Conservation (phyloP, 2,113 vertebrate species). For the Neopipo cinnamomea region DNA sequence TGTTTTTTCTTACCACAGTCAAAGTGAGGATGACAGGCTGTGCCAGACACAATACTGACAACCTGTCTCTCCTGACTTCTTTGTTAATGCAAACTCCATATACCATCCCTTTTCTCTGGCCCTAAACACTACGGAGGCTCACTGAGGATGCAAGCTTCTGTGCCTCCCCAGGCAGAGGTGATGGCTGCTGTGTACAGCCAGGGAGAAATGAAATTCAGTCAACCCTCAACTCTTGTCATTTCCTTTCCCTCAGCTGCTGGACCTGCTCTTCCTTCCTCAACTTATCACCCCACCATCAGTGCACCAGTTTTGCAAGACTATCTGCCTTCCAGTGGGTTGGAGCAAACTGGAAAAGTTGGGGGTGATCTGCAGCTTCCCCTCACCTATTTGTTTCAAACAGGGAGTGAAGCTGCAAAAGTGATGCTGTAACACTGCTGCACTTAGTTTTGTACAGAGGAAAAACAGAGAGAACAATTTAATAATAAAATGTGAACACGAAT, state of each 20-base stretch:
- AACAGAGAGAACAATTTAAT: not conserved
- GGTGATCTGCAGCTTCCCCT: not conserved
- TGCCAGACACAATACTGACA: fast-evolving
- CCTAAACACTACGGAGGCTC: not conserved
- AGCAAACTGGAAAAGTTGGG: not conserved
- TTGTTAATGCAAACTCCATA: not conserved
- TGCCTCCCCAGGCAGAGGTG: not conserved
- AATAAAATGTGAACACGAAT: not conserved
- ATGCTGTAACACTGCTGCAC: not conserved
- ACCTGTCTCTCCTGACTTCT: not conserved
- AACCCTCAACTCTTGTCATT: not conserved
- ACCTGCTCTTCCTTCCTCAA: not conserved
- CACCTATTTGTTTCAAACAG: not conserved
- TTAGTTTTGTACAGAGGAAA: not conserved
- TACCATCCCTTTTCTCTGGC: not conserved
- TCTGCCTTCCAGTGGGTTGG: not conserved
- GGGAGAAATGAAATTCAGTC: not conserved
- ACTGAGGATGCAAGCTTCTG: not conserved
- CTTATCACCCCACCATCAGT: fast-evolving
- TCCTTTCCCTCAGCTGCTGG: not conserved
- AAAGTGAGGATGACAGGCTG: not conserved
- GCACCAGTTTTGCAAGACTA: fast-evolving
- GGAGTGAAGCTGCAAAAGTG: not conserved
- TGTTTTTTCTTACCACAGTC: fast-evolving
- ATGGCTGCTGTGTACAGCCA: not conserved